Evolutionary conservation across 1,140 invertebrate species (phyloP), one percentile per base, ranked within the genome.

Genomic region (Frieseomelitta varia): DNA sequence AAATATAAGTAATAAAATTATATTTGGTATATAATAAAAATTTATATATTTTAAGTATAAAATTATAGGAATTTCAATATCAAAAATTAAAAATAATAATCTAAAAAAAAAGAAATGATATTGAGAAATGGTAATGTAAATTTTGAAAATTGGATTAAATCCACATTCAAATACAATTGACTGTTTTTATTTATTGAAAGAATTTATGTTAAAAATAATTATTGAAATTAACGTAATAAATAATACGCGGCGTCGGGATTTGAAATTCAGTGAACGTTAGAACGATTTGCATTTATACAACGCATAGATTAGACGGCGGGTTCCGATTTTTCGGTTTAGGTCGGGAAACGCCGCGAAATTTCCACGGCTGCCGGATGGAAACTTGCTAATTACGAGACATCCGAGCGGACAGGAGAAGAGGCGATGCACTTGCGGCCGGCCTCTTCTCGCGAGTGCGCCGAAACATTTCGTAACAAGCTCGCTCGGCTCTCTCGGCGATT

Each of bases 321-420:
- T 69, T n/a, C 21, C 47, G 21, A 47, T 47, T 71, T 71, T 71
- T 71, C 68, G 39, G 39, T 47, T 47, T 47, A 15, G 14, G 24
- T 47, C 24, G 6, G 21, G 14, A 39, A 69, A 39, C 27, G 39
- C 24, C 34, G 19, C 19, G n/a, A 72, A 71, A 58, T 47, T 47
- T 72, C 68, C 24, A 30, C 12, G 53, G 24, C 53, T 47, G 17
- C 39, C 27, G 19, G 79, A 51, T 81, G 79, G 68, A 81, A 81
- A 76, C 80, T 76, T 76, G 80, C 80, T 82, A 82, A 82, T 82
- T 82, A 82, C 58, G 73, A 76, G 58, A 75, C 61, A 67, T 63
- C 61, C 73, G 53, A 76, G 73, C 80, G 73, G 61, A 56, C 73
- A 65, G 61, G 73, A 67, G 53, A 67, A 82, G 80, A 67, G 73